These are phyloP conservation scores for Mormyrus hasselquistii DNA, from an alignment of 2,797 vertebrate genomes.

Conservation along the genomic window DNA sequence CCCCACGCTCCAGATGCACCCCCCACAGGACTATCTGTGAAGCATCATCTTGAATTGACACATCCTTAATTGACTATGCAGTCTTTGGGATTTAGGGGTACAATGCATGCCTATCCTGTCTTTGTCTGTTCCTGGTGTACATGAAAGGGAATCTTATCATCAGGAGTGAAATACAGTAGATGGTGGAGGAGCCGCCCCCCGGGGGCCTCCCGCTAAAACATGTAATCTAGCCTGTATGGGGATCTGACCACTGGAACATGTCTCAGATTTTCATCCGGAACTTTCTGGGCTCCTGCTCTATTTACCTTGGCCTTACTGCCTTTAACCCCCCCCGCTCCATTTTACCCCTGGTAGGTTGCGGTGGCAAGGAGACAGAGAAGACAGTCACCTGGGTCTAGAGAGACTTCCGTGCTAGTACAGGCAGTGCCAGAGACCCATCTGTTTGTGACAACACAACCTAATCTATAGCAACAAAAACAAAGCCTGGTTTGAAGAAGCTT, in stretches of 20 bases:
- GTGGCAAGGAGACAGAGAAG: not conserved
- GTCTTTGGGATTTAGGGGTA: not conserved
- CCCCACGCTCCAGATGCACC: not conserved
- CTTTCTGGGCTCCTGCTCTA: slow-evolving; percentile 33
- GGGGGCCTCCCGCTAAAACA: slow-evolving; percentile 40
- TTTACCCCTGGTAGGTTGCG: not conserved
- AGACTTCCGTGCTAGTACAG: not conserved
- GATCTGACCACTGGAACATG: slow-evolving; percentile 39
- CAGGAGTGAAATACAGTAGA: slow-evolving; percentile 39
- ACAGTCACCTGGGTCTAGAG: not conserved
- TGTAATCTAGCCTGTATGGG: slow-evolving; percentile 54
- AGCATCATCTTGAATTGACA: not conserved
- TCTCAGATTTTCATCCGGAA: slow-evolving; percentile 42
- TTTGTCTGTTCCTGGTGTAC: slow-evolving; percentile 41
- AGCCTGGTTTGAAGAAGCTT: not conserved
- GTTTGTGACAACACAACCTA: not conserved
- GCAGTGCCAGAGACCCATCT: not conserved
- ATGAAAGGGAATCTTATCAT: slow-evolving; percentile 46
- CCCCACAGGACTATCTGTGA: not conserved
- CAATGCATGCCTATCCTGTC: slow-evolving; percentile 38
- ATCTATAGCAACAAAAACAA: not conserved
- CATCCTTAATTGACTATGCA: slow-evolving; percentile 18
- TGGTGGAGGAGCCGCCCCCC: slow-evolving; percentile 5
- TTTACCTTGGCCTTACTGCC: slow-evolving; percentile 44
- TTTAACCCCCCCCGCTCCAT: not conserved